Evolutionary conservation across 1,140 invertebrate species (phyloP).

Genomic region (Lamellibrachia luymesi): DNA sequence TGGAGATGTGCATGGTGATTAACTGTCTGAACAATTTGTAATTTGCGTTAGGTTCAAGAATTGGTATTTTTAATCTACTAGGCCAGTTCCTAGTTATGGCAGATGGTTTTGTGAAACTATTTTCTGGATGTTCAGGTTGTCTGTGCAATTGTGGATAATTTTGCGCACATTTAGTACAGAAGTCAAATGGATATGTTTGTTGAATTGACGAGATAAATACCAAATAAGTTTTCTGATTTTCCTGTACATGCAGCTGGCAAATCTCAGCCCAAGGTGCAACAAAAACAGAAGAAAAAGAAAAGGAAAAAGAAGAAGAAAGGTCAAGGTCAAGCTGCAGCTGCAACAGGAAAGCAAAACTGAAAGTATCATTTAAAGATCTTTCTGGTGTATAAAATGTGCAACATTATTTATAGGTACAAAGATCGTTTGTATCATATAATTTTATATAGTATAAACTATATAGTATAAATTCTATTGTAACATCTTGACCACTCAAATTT

Average conservation of each 20-base stretch:
- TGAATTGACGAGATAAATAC: neutral
- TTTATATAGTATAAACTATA: too few species aligned
- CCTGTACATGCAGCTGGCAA: neutral
- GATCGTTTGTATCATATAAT: too few species aligned
- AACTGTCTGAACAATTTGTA: too few species aligned
- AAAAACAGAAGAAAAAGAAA: slow-evolving; percentile 9
- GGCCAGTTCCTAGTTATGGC: too few species aligned
- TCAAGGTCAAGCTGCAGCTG: neutral
- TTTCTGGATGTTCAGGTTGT: too few species aligned
- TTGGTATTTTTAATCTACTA: too few species aligned
- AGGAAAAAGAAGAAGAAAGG: neutral
- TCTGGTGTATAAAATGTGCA: neutral
- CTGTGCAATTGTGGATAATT: too few species aligned
- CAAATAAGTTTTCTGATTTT: neutral
- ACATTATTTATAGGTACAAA: neutral
- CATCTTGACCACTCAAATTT: too few species aligned
- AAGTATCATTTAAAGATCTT: neutral
- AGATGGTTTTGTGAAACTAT: too few species aligned
- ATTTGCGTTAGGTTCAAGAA: too few species aligned
- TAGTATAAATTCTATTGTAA: too few species aligned
- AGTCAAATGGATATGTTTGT: neutral
- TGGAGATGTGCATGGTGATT: too few species aligned
- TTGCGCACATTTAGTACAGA: neutral
- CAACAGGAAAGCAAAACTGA: neutral
- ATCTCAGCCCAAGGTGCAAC: neutral